Evolutionary conservation across 2,888 invertebrate genomes (phyloP).

Genomic region (Baronia brevicornis): DNA sequence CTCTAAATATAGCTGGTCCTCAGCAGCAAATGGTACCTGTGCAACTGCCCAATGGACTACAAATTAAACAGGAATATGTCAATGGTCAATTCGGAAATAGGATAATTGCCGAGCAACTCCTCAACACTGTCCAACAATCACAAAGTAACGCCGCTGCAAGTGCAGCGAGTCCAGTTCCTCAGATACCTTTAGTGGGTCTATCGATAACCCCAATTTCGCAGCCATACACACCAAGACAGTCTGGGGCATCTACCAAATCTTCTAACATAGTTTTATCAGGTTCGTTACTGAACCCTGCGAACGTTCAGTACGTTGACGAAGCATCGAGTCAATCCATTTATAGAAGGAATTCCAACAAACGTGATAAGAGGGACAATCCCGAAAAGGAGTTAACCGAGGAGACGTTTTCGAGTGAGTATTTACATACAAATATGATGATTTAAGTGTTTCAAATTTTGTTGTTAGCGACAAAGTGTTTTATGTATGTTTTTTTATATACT

Average conservation of each 20-base stretch:
- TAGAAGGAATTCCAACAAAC: slow-evolving; percentile 62
- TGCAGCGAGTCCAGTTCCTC: slow-evolving; percentile 22
- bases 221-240: slow-evolving; percentile 30
- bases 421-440: neutral
- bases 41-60: slow-evolving; percentile 63
- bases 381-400: slow-evolving; percentile 54
- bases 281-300: slow-evolving; percentile 72
- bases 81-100: slow-evolving; percentile 79
- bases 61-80: slow-evolving; percentile 73
- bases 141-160: slow-evolving; percentile 27
- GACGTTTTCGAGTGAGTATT: slow-evolving; percentile 32
- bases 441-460: neutral
- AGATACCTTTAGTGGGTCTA: slow-evolving; percentile 27
- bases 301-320: slow-evolving; percentile 79
- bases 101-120: slow-evolving; percentile 73
- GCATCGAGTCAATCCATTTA: slow-evolving; percentile 63
- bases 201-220: slow-evolving; percentile 32
- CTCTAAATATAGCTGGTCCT: slow-evolving; percentile 65
- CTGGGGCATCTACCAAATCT: slow-evolving; percentile 43
- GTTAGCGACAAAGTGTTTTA: too few relatives aligned
- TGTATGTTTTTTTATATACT: too few relatives aligned
- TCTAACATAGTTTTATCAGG: slow-evolving; percentile 54
- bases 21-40: slow-evolving; percentile 63
- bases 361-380: slow-evolving; percentile 67
- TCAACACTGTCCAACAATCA: slow-evolving; percentile 46